phyloP scores from a whole-genome alignment of 2,113 vertebrate genomes.

The Phylloscopus trochiloides region DNA sequence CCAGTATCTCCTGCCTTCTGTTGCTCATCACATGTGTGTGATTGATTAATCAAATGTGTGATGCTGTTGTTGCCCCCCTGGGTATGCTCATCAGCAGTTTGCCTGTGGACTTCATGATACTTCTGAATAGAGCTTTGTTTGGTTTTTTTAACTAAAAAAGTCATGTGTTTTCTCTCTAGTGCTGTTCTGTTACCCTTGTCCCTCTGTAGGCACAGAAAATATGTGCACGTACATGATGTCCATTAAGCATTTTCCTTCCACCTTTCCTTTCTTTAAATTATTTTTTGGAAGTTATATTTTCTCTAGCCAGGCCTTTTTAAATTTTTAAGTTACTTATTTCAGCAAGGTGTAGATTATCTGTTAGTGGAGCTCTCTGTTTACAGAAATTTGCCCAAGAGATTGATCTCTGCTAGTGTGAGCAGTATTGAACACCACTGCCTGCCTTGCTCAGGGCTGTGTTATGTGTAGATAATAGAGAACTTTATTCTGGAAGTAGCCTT shows the following conservation, averaged over 20 bases:
- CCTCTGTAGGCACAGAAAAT: neutral
- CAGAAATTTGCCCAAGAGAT: neutral
- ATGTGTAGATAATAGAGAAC: neutral
- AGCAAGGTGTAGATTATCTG: neutral
- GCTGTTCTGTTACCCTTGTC: neutral
- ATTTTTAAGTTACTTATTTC: neutral
- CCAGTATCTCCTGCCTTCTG: neutral
- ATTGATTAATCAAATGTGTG: neutral
- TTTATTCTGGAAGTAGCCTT: neutral
- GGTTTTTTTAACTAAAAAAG: neutral
- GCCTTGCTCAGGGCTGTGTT: neutral
- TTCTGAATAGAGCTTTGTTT: neutral
- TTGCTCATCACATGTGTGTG: neutral
- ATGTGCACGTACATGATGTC: fast-evolving
- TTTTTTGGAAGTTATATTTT: neutral
- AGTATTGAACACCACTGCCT: neutral
- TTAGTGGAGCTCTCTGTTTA: neutral
- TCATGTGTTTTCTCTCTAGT: neutral
- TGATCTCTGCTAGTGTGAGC: neutral
- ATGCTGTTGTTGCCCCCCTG: neutral
- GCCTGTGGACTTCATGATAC: neutral
- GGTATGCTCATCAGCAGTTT: neutral
- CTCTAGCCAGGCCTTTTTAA: neutral
- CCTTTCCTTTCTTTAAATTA: neutral
- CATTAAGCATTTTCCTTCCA: neutral